A percentile compares a stretch with the other conserved stretches of the same genome.
These are phyloP conservation scores for Siniperca chuatsi DNA, from an alignment of 2,113 vertebrate genomes.

Conservation along the genomic window DNA sequence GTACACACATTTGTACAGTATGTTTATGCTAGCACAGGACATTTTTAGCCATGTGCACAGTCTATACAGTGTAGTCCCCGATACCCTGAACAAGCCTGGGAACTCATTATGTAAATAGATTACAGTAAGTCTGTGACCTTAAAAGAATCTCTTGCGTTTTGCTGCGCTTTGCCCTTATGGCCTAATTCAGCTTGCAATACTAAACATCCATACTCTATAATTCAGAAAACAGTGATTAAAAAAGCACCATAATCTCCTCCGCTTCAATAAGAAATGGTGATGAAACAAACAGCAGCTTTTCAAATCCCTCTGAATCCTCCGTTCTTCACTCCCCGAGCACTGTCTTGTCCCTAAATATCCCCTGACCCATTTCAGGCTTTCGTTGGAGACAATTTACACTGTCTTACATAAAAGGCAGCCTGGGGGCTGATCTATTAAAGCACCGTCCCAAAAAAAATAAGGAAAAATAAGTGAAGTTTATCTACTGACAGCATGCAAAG, in stretches of 20 bases:
- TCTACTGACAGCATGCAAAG: neutral
- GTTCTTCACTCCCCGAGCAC: conserved; percentile 28
- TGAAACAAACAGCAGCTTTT: conserved; percentile 65
- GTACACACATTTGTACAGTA: neutral
- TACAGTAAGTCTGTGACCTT: conserved; percentile 25
- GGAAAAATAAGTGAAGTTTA: no score
- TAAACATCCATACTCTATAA: conserved; percentile 24
- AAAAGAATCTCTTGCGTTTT: conserved; percentile 34
- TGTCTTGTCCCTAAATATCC: conserved; percentile 62
- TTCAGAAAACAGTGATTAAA: conserved; percentile 36
- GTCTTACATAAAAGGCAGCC: conserved; percentile 43
- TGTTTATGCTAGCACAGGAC: neutral
- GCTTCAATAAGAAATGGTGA: conserved; percentile 56
- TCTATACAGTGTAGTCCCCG: neutral
- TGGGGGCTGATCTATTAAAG: conserved; percentile 12
- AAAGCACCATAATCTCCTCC: conserved; percentile 55
- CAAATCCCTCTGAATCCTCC: conserved; percentile 63
- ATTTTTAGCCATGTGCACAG: neutral
- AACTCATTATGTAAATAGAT: conserved; percentile 58
- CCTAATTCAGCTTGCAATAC: conserved; percentile 34
- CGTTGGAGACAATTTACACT: conserved; percentile 33
- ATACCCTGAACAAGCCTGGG: conserved; percentile 6
- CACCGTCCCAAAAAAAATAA: neutral
- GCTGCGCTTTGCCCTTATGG: conserved; percentile 48
- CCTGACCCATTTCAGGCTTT: conserved; percentile 70